Base-by-base conservation (phyloP, 2,113 vertebrate genomes). In the Leptobrachium ailaonicum region DNA sequence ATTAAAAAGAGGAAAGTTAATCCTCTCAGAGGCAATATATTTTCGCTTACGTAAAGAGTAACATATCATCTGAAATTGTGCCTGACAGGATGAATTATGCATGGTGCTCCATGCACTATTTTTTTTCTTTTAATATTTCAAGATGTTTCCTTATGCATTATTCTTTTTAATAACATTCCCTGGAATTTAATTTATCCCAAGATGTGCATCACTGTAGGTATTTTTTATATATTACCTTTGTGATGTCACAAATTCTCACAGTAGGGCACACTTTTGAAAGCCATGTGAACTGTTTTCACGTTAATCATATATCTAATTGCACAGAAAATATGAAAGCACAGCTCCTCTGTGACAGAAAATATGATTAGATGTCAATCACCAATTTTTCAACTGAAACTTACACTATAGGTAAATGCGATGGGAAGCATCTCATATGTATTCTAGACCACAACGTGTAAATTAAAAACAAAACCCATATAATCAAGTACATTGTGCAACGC, bases 21-120 rank as follows among this genome's bases (percentile, higher is more conserved):
- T 71, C 45, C 66, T 78, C 12, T 13, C 54, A 63, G 8, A 77
- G 66, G 68, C 54, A 70, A 44, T 62, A 71, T 70, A 45, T 63
- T 78, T 41, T 63, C 11, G 2, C 12, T 47, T 71, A 41, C 10
- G 42, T 50, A 45, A 42, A 43, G n/a, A 41, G 43, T 41, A 2
- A 14, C 41, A 50, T 11, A n/a, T 50, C 58, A 71, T 70, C 70
- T 40, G 2, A 32, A 71, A 68, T 20, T 68, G 58, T 77, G 67
- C 42, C 75, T 67, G 47, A 10, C 45, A 71, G n/a, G 54, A 53
- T 69, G 50, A 56, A 58, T 68, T 44, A 69, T 77, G 9, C 54
- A 77, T 69, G 42, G 20, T 70, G 10, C 32, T 64, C 4, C 20
- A 40, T 64, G 40, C 40, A 20, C 10, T 64, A 5, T 3, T 64